A percentile compares a stretch with the other conserved stretches of the same genome.
phyloP scores from a whole-genome alignment of 2,888 invertebrate species.

The Gonocerus acuteangulatus region DNA sequence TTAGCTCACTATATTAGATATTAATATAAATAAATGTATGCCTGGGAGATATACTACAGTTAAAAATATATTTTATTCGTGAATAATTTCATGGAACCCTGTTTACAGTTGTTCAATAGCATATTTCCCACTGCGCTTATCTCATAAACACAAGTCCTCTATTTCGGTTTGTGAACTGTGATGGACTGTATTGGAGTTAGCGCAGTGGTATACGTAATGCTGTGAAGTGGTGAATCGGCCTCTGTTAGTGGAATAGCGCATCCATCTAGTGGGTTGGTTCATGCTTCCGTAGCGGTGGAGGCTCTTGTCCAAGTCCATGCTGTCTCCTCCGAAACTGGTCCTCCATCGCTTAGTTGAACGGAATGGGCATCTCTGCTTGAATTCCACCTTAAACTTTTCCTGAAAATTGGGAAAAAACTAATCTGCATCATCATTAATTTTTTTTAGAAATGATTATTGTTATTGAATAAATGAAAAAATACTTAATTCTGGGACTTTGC shows the following conservation, averaged over 20 bases:
- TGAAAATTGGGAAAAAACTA: slow-evolving; percentile 28
- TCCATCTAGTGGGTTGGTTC: slow-evolving; percentile 27
- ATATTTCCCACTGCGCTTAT: too few species aligned
- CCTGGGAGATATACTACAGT: too few species aligned
- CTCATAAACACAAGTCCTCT: slow-evolving; percentile 39
- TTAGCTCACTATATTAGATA: too few species aligned
- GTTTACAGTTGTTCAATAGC: too few species aligned
- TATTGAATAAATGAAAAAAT: background rate
- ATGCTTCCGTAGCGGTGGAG: slow-evolving; percentile 31
- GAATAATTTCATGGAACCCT: too few species aligned
- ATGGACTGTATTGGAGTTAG: slow-evolving; percentile 39
- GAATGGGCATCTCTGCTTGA: slow-evolving; percentile 39
- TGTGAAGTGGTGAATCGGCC: slow-evolving; percentile 21
- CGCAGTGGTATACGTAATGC: slow-evolving; percentile 35
- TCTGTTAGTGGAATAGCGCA: slow-evolving; percentile 27
- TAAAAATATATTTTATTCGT: too few species aligned
- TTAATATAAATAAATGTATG: too few species aligned
- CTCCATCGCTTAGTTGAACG: slow-evolving; percentile 33
- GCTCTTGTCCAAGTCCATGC: slow-evolving; percentile 37
- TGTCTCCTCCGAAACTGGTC: slow-evolving; percentile 33
- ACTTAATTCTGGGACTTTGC: too few species aligned
- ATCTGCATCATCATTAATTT: background rate
- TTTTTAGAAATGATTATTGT: background rate
- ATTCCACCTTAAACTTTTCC: slow-evolving; percentile 41
- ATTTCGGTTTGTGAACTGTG: slow-evolving; percentile 38